Evolutionary conservation across 2,797 vertebrate species (phyloP), one percentile per base, ranked within the genome.

Genomic region (Aratinga solstitialis): DNA sequence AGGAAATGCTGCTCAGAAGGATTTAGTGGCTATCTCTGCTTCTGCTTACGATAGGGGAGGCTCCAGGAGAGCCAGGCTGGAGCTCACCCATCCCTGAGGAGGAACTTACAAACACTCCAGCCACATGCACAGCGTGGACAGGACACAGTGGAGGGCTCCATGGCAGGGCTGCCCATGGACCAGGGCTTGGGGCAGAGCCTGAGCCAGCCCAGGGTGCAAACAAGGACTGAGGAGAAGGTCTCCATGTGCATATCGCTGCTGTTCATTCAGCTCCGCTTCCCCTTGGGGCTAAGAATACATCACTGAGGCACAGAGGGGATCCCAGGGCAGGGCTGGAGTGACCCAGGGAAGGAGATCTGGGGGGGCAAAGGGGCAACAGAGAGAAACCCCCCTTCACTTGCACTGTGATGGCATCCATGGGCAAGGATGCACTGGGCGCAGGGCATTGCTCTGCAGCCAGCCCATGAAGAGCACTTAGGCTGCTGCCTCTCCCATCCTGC

Each of bases 201-300:
- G 72, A 82, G 26, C 54, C 83, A 71, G 59, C 13, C 22, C 36
- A 5, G 24, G 69, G 27, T 21, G 15, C 6, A 5, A 13, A 4
- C 24, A 13, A 84, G 42, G 80, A 43, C 13, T 0, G 0, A 23
- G 22, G 54, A 48, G 84, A 30, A 77, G 23, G 8, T 51, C 43
- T 67, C 69, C 43, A 9, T 0, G 0, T 2, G 9, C 24, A 5
- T 12, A 16, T 3, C 8, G 7, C 22, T 69, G 50, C 11, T 5
- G 4, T 24, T 43, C 51, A 20, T 34, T 14, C 1, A 0, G 18
- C 30, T 90, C 32, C 43, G 32, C 27, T 19, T 51, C 10, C 21
- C 18, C 21, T 19, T 10, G 14, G 32, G 47, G 45, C 24, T 53
- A 7, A 54, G 59, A 62, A 73, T 18, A 4, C 29, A 43, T 34